Conservation (phyloP, 2,113 vertebrate species). For the Gambusia holbrooki region DNA sequence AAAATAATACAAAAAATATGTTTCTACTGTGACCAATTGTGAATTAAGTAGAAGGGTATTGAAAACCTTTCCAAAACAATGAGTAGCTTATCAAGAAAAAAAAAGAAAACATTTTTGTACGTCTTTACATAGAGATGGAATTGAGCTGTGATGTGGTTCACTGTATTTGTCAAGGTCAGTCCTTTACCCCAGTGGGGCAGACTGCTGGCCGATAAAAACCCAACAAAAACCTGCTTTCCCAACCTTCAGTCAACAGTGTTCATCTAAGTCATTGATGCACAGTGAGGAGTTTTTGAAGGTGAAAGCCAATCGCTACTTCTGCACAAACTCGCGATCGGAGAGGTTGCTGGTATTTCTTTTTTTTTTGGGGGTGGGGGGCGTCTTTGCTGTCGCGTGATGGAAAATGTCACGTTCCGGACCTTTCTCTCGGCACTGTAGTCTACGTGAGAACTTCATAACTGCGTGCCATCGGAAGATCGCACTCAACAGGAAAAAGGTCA, state of each 20-base stretch:
- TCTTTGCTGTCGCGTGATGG: background rate
- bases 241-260: slow-evolving; percentile 16
- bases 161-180: slow-evolving; percentile 15
- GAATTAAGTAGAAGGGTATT: no score
- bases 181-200: slow-evolving; percentile 30
- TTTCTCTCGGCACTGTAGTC: background rate
- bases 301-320: background rate
- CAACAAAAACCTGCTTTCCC: slow-evolving; percentile 22
- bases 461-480: slow-evolving; percentile 6
- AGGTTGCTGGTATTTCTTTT: background rate
- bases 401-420: background rate
- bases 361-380: no score
- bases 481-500: slow-evolving; percentile 25
- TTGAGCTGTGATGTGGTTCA: slow-evolving; percentile 1
- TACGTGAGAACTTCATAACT: background rate
- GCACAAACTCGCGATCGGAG: background rate
- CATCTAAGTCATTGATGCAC: background rate
- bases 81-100: slow-evolving; percentile 1
- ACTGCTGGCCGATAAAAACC: slow-evolving; percentile 16
- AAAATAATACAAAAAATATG: no score
- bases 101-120: slow-evolving; percentile 20
- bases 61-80: no score
- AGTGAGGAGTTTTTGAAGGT: no score
- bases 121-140: slow-evolving; percentile 18
- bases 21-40: no score